Evolutionary conservation across 2,888 invertebrate genomes (phyloP), one percentile per base, ranked within the genome.

Genomic region (Allophyes oxyacanthae): DNA sequence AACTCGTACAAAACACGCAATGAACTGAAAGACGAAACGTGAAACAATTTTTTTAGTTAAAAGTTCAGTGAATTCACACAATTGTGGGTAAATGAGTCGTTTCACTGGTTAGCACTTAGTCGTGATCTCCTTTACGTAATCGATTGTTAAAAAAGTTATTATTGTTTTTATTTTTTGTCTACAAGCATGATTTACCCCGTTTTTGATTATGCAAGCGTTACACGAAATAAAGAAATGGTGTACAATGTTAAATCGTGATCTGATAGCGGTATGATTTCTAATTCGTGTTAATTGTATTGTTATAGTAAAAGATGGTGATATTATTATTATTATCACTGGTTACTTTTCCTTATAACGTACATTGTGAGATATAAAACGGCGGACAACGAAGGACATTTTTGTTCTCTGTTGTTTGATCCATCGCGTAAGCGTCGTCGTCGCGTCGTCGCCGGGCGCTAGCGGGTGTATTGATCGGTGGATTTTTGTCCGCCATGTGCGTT

Each of bases 41-140:
- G 0, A 36, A 28, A 15, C 32, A 0, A n/a, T 20, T 38, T 36
- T 14, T 34, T 40, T 15, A 36, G 14, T 25, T 13, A 44, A 48
- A 53, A 14, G 36, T 44, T 38, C 6, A 65, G 53, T 40, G 52
- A 67, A 65, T 64, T 69, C 68, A 67, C 57, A 64, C 61, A 67
- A 65, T 64, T 58, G 57, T 53, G 53, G 58, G 54, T 62, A 74
- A 78, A 77, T 70, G 57, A 72, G 63, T 61, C 72, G 72, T 78
- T 76, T 76, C 75, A 70, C 69, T 61, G 57, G 26, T 66, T 66
- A 72, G 64, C 57, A 56, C 64, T 74, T 2, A 65, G 67, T 79
- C 83, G 82, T 83, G 86, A 55, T 79, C 82, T 78, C 78, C 69
- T 79, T 88, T 83, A 83, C 82, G 86, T 82, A 88, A 88, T 78